Evolutionary conservation across 2,888 invertebrate genomes (phyloP), one percentile per base, ranked within the genome.

Genomic region (Cartodere bifasciata): DNA sequence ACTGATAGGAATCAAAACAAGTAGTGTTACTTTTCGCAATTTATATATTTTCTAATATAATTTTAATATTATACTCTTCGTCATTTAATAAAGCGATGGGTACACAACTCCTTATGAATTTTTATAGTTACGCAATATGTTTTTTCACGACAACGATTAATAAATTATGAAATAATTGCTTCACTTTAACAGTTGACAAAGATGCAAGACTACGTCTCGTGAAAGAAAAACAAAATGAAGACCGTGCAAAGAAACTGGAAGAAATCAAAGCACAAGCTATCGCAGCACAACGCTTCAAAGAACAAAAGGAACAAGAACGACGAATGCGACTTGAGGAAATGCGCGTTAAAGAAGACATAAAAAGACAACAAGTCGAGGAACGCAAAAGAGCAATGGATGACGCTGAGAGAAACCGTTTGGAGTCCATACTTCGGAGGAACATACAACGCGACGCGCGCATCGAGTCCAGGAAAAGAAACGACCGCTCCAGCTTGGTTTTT

Each of bases 191-290:
- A 55, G 56, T 50, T 43, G 68, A 69, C 50, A 65, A 70, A 48
- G 71, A 72, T 62, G 72, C 76, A 59, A 72, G 79, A 62, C 67
- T 78, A 50, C 70, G 74, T 57, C 63, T 75, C 57, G 73, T 87
- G 48, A 79, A 85, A 49, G 88, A 90, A 55, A 71, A 82, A 49
- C 87, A 90, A 60, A 84, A 87, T 67, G 84, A 83, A 55, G 90
- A 90, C 60, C 75, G 88, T 51, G 78, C 85, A 54, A 78, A 78
- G 56, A 83, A 86, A 62, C 68, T 90, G 54, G 87, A 88, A 58
- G 90, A 90, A 65, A 68, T 91, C 50, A 80, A 83, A 53, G 79
- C 82, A 56, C 87, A 88, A 64, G 87, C 87, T 35, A 70, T 85
- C 45, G 83, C 85, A 29, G 86, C 87, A 53, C 87, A 88, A 65